phyloP scores from a whole-genome alignment of 2,797 vertebrate species.

The Gymnothorax javanicus region DNA sequence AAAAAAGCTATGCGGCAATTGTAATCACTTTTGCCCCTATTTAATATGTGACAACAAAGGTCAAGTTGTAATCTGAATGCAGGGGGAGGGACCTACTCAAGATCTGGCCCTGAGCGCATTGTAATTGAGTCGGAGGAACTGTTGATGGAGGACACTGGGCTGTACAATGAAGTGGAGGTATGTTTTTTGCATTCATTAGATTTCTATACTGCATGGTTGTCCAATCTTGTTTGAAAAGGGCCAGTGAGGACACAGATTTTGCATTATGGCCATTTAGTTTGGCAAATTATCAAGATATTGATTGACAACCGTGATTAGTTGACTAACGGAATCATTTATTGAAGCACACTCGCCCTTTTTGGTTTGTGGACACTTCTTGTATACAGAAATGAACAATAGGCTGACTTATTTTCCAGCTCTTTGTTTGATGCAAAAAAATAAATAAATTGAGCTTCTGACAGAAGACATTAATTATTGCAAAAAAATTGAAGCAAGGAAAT shows the following conservation, averaged over 20 bases:
- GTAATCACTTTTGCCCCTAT: neutral
- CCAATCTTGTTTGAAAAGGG: no score
- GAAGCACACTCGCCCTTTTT: no score
- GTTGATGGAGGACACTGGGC: constrained; percentile 60
- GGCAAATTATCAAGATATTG: no score
- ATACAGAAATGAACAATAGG: neutral
- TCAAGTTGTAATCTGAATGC: constrained; percentile 3
- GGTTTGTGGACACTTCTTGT: no score
- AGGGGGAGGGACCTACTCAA: constrained; percentile 55
- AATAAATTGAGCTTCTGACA: neutral
- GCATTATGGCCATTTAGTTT: no score
- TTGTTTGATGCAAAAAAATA: neutral
- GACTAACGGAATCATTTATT: no score
- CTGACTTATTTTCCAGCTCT: neutral
- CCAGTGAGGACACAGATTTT: no score
- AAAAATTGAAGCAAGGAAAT: no score
- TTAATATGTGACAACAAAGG: neutral
- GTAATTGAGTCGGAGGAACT: constrained; percentile 61
- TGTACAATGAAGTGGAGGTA: constrained; percentile 64
- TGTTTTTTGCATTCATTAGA: neutral
- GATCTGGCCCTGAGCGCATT: constrained; percentile 49
- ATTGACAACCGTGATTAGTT: no score
- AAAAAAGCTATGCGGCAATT: neutral
- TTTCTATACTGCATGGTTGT: neutral
- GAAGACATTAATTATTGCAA: no score